phyloP scores from a whole-genome alignment of 2,113 vertebrate species.

The Carassius carassius region DNA sequence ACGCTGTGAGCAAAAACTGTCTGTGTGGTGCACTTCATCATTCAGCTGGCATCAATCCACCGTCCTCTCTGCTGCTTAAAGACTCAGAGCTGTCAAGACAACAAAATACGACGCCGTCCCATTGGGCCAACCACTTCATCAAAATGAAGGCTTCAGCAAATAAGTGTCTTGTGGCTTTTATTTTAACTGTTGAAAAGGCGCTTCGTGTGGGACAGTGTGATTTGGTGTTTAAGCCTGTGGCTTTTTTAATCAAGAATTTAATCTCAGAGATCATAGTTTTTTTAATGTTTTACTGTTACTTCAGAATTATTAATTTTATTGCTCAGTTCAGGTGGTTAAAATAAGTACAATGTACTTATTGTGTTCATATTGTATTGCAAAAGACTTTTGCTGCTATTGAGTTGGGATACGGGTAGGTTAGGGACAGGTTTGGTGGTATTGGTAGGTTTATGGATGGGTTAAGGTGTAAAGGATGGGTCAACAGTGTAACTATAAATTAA shows the following conservation, averaged over 20 bases:
- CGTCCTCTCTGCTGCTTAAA: slow-evolving; percentile 9
- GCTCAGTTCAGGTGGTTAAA: background rate
- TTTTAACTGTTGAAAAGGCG: slow-evolving; percentile 16
- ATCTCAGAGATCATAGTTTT: background rate
- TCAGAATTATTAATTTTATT: slow-evolving; percentile 70
- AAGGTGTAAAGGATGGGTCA: too few relatives aligned
- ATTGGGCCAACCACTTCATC: slow-evolving; percentile 29
- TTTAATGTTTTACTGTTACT: background rate
- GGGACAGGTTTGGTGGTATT: too few relatives aligned
- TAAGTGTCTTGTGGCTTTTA: slow-evolving; percentile 42
- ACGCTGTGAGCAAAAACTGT: slow-evolving; percentile 46
- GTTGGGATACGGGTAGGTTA: too few relatives aligned
- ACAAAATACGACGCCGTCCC: slow-evolving; percentile 12
- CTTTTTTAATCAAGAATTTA: slow-evolving; percentile 7
- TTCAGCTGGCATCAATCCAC: slow-evolving; percentile 8
- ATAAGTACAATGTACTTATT: too few relatives aligned
- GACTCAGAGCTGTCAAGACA: slow-evolving; percentile 26
- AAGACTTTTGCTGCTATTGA: too few relatives aligned
- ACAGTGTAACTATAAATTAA: too few relatives aligned
- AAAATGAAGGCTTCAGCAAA: slow-evolving; percentile 20
- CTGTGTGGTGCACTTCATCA: slow-evolving; percentile 38
- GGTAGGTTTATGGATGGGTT: too few relatives aligned
- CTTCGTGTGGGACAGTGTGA: background rate
- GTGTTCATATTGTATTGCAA: too few relatives aligned
- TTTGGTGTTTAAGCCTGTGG: background rate